Conservation (phyloP, 2,113 vertebrate species). For the Rana temporaria region DNA sequence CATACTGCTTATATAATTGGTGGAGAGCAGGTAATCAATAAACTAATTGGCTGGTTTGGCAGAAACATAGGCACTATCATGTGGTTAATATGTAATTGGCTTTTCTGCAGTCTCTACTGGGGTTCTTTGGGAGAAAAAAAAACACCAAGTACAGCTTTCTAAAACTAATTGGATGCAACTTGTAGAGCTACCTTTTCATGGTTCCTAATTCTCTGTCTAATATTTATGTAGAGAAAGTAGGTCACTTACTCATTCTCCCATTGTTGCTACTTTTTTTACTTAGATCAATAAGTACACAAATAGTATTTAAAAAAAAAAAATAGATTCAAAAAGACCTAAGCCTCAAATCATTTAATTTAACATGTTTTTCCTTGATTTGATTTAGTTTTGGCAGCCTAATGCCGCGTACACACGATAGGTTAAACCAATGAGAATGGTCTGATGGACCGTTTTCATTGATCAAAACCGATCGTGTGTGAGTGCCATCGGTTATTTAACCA, state of each 20-base stretch:
- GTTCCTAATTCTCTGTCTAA: not conserved
- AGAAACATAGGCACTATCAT: not conserved
- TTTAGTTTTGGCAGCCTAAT: too few relatives aligned
- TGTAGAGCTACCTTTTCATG: not conserved
- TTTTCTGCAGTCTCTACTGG: not conserved
- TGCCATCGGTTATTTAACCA: too few relatives aligned
- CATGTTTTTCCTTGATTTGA: too few relatives aligned
- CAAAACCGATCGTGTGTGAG: too few relatives aligned
- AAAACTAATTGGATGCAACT: conserved; percentile 8
- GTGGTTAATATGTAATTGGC: conserved; percentile 39
- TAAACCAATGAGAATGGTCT: too few relatives aligned
- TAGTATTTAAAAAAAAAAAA: not conserved
- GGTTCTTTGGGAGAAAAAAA: conserved; percentile 23
- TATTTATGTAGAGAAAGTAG: not conserved
- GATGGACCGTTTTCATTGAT: too few relatives aligned
- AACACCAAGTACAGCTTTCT: conserved; percentile 1
- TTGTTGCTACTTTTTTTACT: not conserved
- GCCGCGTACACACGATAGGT: too few relatives aligned
- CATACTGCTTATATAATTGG: conserved; percentile 50
- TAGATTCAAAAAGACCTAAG: too few relatives aligned
- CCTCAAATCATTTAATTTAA: too few relatives aligned
- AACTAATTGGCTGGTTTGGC: conserved; percentile 14
- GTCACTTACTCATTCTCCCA: not conserved
- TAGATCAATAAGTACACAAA: not conserved
- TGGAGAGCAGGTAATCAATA: conserved; percentile 42